These are phyloP conservation scores for Melierax canorus DNA, from an alignment of 2,113 vertebrate species.

Conservation along the genomic window DNA sequence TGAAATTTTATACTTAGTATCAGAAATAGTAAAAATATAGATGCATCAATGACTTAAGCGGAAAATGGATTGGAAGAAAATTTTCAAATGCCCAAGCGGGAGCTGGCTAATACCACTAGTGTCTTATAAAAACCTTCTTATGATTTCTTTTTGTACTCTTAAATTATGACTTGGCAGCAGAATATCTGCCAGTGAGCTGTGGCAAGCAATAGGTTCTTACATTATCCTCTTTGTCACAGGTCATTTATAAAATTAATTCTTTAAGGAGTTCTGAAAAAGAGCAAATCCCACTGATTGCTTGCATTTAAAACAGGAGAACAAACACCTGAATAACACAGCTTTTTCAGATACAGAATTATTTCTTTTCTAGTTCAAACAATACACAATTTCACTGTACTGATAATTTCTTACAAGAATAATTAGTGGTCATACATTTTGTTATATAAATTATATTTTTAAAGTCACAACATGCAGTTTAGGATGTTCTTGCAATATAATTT, in stretches of 20 bases:
- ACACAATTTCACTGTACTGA: background rate
- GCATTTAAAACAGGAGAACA: background rate
- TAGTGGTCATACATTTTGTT: background rate
- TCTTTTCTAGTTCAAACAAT: background rate
- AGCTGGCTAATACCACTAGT: background rate
- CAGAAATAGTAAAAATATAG: background rate
- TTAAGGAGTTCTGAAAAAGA: background rate
- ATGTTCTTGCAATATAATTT: background rate
- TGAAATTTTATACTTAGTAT: background rate
- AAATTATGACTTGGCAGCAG: background rate
- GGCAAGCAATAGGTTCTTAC: background rate
- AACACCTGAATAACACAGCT: background rate
- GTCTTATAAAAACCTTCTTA: background rate
- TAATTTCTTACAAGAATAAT: background rate
- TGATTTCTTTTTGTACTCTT: background rate
- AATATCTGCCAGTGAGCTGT: background rate
- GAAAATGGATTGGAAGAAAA: background rate
- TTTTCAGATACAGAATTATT: background rate
- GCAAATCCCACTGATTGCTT: background rate
- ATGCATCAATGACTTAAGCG: background rate
- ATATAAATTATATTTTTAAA: background rate
- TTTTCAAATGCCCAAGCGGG: background rate
- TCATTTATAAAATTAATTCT: background rate
- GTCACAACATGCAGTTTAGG: background rate
- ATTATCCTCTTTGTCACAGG: background rate